phyloP scores from a whole-genome alignment of 2,888 invertebrate genomes.

The Gymnosoma rotundatum region DNA sequence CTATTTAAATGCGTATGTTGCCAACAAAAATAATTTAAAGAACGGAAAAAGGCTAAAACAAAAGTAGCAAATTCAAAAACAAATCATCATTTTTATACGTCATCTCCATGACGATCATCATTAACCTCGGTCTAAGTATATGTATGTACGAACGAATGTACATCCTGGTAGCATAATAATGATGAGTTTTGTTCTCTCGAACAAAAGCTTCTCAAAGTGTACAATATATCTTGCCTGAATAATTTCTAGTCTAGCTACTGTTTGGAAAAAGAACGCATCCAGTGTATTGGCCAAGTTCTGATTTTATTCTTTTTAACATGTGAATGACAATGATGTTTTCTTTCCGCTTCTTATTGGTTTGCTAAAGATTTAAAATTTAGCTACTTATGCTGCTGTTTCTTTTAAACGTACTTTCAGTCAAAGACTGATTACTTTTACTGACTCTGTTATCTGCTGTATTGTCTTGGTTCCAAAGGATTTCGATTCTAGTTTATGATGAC shows the following conservation, averaged over 20 bases:
- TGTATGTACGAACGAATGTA: not conserved
- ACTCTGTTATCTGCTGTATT: conserved; percentile 29
- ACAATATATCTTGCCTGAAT: conserved; percentile 20
- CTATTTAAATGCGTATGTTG: conserved; percentile 65
- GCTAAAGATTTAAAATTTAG: conserved; percentile 60
- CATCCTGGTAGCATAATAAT: conserved; percentile 50
- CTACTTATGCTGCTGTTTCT: conserved; percentile 48
- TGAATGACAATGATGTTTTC: conserved; percentile 65
- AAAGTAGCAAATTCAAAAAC: conserved; percentile 56
- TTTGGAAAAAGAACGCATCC: conserved; percentile 58
- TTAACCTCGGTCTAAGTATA: not conserved
- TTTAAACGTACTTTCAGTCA: conserved; percentile 62
- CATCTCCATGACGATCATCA: conserved; percentile 60
- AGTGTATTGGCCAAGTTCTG: conserved; percentile 49
- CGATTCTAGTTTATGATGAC: conserved; percentile 74
- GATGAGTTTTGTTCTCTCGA: conserved; percentile 46
- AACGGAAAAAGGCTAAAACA: conserved; percentile 16
- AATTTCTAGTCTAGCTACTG: conserved; percentile 72
- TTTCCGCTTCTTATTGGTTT: conserved; percentile 47
- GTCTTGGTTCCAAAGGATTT: conserved; percentile 42
- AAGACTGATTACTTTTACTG: not conserved
- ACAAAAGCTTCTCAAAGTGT: conserved; percentile 70
- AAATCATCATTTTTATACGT: conserved; percentile 67
- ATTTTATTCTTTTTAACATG: conserved; percentile 57
- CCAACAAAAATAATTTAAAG: conserved; percentile 7